Evolutionary conservation across 2,888 invertebrate genomes (phyloP).

Genomic region (Ophion obscuratus): DNA sequence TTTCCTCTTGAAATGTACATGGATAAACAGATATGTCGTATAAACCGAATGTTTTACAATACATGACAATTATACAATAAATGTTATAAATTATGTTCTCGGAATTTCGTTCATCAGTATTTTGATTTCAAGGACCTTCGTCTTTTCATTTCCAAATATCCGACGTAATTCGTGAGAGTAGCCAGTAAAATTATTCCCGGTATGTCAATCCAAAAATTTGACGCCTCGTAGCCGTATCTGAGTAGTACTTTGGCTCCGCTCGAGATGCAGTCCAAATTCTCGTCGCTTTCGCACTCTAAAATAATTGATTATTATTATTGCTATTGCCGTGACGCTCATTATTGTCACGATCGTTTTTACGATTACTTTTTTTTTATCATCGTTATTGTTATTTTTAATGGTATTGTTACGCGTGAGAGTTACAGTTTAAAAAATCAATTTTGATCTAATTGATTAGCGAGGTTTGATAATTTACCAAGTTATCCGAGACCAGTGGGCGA

Average conservation of each 20-base stretch:
- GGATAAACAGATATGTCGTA: not conserved
- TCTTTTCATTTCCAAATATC: conserved; percentile 71
- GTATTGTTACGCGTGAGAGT: not conserved
- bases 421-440: not conserved
- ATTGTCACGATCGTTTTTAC: not conserved
- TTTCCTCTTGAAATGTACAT: not conserved
- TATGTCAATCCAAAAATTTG: conserved; percentile 69
- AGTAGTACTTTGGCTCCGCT: conserved; percentile 72
- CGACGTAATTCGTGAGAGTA: conserved; percentile 68
- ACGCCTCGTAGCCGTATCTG: conserved; percentile 71
- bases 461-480: conserved; percentile 82
- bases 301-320: not conserved
- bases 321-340: not conserved
- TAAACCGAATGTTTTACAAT: not conserved
- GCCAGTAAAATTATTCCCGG: conserved; percentile 68
- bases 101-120: conserved; percentile 45
- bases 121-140: conserved; percentile 63
- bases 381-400: too few relatives aligned
- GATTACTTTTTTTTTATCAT: not conserved
- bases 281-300: conserved; percentile 70
- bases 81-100: not conserved
- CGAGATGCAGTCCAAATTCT: conserved; percentile 69
- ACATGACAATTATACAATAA: conserved; percentile 10
- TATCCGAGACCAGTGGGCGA: conserved; percentile 85
- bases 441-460: not conserved